These are phyloP conservation scores for Epicauta chinensis DNA, from an alignment of 1,140 invertebrate genomes.

Conservation along the genomic window DNA sequence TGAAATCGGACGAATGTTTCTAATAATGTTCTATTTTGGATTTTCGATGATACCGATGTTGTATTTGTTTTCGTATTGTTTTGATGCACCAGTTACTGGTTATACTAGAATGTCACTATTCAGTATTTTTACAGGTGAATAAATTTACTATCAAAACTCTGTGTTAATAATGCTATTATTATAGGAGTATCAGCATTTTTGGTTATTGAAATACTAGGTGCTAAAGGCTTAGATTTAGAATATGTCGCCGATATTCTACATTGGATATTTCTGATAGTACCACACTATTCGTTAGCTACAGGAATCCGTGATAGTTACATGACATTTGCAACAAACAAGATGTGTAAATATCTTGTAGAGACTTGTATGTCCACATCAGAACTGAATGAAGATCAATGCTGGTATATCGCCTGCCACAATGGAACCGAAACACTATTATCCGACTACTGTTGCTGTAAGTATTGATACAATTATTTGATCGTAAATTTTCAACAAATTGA, in stretches of 20 bases:
- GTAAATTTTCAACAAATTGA: neutral
- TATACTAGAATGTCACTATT: slow-evolving; percentile 61
- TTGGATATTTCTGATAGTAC: slow-evolving; percentile 59
- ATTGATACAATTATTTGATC: neutral
- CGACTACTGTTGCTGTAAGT: slow-evolving; percentile 9
- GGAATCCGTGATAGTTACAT: slow-evolving; percentile 27
- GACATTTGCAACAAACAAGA: slow-evolving; percentile 21
- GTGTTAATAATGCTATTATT: slow-evolving; percentile 12
- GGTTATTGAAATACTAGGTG: slow-evolving; percentile 57
- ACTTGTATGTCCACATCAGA: slow-evolving; percentile 6
- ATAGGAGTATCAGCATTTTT: slow-evolving; percentile 58
- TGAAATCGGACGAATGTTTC: slow-evolving; percentile 31
- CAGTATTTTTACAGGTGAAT: slow-evolving; percentile 60
- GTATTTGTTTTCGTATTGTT: slow-evolving; percentile 57
- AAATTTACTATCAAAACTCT: neutral
- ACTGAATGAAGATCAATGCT: neutral
- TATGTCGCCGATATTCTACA: slow-evolving; percentile 55
- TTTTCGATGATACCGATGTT: slow-evolving; percentile 48
- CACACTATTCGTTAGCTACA: slow-evolving; percentile 60
- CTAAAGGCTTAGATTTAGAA: slow-evolving; percentile 50
- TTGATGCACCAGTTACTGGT: slow-evolving; percentile 61
- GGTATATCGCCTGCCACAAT: slow-evolving; percentile 11
- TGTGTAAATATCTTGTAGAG: slow-evolving; percentile 15
- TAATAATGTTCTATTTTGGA: slow-evolving; percentile 43
- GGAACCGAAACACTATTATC: neutral